A percentile compares a stretch with the other conserved stretches of the same genome.
Evolutionary conservation across 2,888 invertebrate species (phyloP).

Genomic region (Chironomus tentans): DNA sequence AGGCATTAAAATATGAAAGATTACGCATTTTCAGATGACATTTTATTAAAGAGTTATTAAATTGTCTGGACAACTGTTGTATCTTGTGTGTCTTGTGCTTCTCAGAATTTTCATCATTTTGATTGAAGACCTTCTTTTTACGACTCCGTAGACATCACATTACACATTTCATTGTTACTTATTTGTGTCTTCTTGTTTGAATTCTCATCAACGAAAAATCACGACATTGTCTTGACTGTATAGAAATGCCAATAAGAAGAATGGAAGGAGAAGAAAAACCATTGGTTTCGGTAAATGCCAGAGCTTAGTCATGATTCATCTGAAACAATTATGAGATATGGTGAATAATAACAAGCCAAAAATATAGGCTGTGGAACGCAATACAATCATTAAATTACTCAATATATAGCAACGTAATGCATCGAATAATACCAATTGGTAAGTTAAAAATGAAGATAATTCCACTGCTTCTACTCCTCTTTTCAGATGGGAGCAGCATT

Average conservation of each 20-base stretch:
- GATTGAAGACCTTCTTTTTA: neutral
- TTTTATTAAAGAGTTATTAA: neutral
- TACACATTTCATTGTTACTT: neutral
- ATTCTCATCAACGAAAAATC: neutral
- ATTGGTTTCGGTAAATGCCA: neutral
- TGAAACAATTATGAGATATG: slow-evolving; percentile 16
- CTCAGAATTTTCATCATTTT: neutral
- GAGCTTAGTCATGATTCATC: slow-evolving; percentile 24
- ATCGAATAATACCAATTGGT: neutral
- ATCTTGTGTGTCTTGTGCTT: neutral
- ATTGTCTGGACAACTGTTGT: neutral
- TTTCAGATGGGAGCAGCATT: neutral
- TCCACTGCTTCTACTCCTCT: no score
- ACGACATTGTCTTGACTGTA: neutral
- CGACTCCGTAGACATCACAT: neutral
- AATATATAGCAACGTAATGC: neutral
- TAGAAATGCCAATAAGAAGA: neutral
- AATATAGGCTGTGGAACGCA: slow-evolving; percentile 11
- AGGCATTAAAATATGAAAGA: neutral
- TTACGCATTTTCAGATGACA: slow-evolving; percentile 24
- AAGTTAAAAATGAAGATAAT: no score
- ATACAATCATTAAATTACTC: slow-evolving; percentile 19
- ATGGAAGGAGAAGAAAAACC: neutral
- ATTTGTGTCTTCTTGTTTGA: no score
- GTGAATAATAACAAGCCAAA: slow-evolving; percentile 5